A percentile compares a stretch with the other conserved stretches of the same genome.
Evolutionary conservation across 2,888 invertebrate species (phyloP).

Genomic region (Drosophila mayaguana): DNA sequence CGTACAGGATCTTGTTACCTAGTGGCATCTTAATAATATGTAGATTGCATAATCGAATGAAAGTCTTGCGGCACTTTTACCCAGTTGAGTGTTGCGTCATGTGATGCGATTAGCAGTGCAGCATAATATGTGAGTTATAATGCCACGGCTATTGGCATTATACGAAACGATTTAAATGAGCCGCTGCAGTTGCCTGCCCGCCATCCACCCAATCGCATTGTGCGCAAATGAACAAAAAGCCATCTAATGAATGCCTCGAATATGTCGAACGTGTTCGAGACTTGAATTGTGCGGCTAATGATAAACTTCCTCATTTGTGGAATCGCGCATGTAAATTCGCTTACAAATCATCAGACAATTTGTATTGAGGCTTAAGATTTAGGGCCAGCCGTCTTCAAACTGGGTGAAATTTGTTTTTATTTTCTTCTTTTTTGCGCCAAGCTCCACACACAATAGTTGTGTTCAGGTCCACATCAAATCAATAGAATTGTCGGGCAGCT

Average conservation of each 20-base stretch:
- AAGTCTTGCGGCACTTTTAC: constrained; percentile 71
- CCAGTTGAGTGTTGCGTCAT: constrained; percentile 59
- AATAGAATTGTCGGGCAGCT: constrained; percentile 58
- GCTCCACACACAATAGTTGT: constrained; percentile 10
- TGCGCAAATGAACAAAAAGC: constrained; percentile 52
- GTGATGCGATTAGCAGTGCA: constrained; percentile 61
- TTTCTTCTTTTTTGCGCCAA: constrained; percentile 21
- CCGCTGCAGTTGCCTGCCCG: constrained; percentile 32
- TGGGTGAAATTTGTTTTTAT: constrained; percentile 59
- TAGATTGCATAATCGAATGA: constrained; percentile 58
- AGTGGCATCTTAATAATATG: constrained; percentile 9
- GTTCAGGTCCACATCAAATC: constrained; percentile 23
- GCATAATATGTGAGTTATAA: constrained; percentile 49
- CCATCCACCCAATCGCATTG: constrained; percentile 34
- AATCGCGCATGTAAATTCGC: constrained; percentile 50
- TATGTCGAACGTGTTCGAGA: constrained; percentile 26
- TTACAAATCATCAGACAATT: constrained; percentile 29
- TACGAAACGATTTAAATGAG: constrained; percentile 64
- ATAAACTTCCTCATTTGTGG: constrained; percentile 72
- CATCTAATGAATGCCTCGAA: constrained; percentile 54
- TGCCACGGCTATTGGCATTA: constrained; percentile 58
- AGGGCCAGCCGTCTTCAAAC: constrained; percentile 22
- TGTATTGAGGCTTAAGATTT: constrained; percentile 40
- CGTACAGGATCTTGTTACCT: constrained; percentile 14
- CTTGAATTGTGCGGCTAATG: constrained; percentile 65